A percentile compares a stretch with the other conserved stretches of the same genome.
These are phyloP conservation scores for Priocnemis perturbator DNA, from an alignment of 2,888 invertebrate genomes.

Conservation along the genomic window DNA sequence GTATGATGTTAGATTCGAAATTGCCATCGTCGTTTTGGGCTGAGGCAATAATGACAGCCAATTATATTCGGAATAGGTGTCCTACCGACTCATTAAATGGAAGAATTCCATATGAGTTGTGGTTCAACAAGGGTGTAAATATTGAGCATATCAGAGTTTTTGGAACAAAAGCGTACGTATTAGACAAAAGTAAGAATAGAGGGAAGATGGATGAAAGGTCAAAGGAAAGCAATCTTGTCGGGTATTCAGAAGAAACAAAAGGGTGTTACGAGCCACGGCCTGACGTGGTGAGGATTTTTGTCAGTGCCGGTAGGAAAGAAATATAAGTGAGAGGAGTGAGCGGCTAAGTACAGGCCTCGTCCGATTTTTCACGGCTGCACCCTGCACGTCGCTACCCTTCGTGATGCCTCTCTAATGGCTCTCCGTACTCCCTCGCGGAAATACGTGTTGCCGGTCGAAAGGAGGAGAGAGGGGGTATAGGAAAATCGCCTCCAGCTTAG, in stretches of 20 bases:
- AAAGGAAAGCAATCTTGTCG: conserved; percentile 29
- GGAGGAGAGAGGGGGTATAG: too few relatives aligned
- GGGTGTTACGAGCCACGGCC: too few relatives aligned
- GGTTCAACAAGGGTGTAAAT: conserved; percentile 34
- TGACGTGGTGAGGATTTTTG: too few relatives aligned
- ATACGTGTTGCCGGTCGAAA: too few relatives aligned
- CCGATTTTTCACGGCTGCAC: too few relatives aligned
- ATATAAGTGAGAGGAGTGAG: too few relatives aligned
- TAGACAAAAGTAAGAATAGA: conserved; percentile 22
- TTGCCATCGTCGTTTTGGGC: conserved; percentile 56
- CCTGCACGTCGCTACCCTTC: too few relatives aligned
- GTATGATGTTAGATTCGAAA: conserved; percentile 48
- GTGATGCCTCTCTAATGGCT: too few relatives aligned
- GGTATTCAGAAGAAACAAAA: conserved; percentile 37
- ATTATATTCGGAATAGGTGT: conserved; percentile 56
- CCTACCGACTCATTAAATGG: conserved; percentile 35
- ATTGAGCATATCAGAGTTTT: conserved; percentile 41
- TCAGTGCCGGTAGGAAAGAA: too few relatives aligned
- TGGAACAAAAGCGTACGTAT: conserved; percentile 37
- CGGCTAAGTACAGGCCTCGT: too few relatives aligned
- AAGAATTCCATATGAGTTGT: conserved; percentile 40
- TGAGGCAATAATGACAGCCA: conserved; percentile 57
- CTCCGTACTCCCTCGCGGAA: too few relatives aligned
- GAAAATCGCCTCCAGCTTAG: too few relatives aligned
- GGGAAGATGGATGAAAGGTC: conserved; percentile 38